Base-by-base conservation (phyloP, 2,113 vertebrate species). In the Brachyhypopomus occidentalis region DNA sequence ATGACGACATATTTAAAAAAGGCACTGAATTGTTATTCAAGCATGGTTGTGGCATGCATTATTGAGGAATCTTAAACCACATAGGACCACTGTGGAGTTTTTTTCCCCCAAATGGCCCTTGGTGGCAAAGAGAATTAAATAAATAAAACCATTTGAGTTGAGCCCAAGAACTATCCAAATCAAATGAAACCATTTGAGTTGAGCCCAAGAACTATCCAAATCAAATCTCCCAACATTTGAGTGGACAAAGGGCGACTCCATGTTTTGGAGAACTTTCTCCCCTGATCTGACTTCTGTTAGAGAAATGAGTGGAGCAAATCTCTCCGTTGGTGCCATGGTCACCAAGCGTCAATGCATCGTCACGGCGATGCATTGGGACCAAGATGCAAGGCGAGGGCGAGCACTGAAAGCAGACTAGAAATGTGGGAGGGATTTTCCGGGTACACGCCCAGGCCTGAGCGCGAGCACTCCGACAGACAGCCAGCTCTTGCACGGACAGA, bases 1-100 rank as follows among this genome's bases (percentile, higher is more conserved):
- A 80, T 60, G 52, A 66, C 63, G 66, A 64, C 59, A 74, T 75
- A 45, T 55, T 69, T 4, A 3, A 72, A 38, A 76, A 72, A 56
- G 55, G 1, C 38, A 48, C 27, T 30, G 27, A 16, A 4, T 64
- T 72, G 41, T 30, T 38, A 62, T 77, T 69, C 79, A 84, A 77
- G 75, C 60, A 72, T 27, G 23, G 14, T 41, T 71, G 59, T 27
- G 56, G 27, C 45, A 36, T 30, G 38, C 30, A 78, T 75, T 74
- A 27, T 64, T 64, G 25, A 36, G 60, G 52, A 73, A 9, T 79
- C 19, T 20, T 64, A 63, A 67, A 55, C 72, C 38, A 72, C 4
- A 45, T 38, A 72, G 17, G 55, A 27, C n/a, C 36, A 70, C 11
- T 66, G 22, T 45, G 23, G 63, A 59, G 30, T 59, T 56, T 48